Percentiles rank a stretch among this genome's conserved stretches.
Conservation (phyloP, 2,888 invertebrate species). For the Pyrgus malvae region DNA sequence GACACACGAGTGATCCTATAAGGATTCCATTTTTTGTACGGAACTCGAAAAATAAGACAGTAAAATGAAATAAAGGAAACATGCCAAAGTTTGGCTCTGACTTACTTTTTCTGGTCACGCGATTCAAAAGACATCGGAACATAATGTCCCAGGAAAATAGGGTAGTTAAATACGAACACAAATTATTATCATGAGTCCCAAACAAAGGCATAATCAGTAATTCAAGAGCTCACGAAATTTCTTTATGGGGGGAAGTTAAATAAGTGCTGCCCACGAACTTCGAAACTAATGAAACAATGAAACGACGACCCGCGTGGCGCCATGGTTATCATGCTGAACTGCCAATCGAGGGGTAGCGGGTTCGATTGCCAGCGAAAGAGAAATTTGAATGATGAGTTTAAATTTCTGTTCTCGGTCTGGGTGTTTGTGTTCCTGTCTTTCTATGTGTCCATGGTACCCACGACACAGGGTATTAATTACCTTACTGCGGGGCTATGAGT, state of each 20-base stretch:
- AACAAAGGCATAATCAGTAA: conserved; percentile 22
- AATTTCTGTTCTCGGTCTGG: too few relatives aligned
- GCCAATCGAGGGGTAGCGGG: too few relatives aligned
- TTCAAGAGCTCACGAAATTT: conserved; percentile 22
- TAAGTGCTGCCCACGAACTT: conserved; percentile 15
- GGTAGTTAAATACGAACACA: conserved; percentile 44
- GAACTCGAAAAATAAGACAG: conserved; percentile 57
- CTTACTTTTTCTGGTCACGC: conserved; percentile 70
- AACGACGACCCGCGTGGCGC: too few relatives aligned
- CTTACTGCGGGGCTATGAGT: too few relatives aligned
- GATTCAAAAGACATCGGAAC: conserved; percentile 59
- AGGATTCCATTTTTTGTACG: conserved; percentile 35
- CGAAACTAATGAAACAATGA: conserved; percentile 22
- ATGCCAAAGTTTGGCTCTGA: conserved; percentile 67
- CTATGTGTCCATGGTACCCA: too few relatives aligned
- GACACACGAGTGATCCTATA: too few relatives aligned
- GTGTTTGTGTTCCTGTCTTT: too few relatives aligned
- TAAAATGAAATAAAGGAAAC: conserved; percentile 71
- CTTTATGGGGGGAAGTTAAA: conserved; percentile 7
- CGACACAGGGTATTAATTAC: too few relatives aligned
- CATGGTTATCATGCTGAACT: too few relatives aligned
- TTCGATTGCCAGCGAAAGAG: too few relatives aligned
- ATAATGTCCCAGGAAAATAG: conserved; percentile 55
- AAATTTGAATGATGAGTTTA: too few relatives aligned
- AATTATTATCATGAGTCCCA: conserved; percentile 37